Percentiles rank a stretch among this genome's conserved stretches.
These are phyloP conservation scores for Drosophila gaucha DNA, from an alignment of 2,888 invertebrate species.

Conservation along the genomic window DNA sequence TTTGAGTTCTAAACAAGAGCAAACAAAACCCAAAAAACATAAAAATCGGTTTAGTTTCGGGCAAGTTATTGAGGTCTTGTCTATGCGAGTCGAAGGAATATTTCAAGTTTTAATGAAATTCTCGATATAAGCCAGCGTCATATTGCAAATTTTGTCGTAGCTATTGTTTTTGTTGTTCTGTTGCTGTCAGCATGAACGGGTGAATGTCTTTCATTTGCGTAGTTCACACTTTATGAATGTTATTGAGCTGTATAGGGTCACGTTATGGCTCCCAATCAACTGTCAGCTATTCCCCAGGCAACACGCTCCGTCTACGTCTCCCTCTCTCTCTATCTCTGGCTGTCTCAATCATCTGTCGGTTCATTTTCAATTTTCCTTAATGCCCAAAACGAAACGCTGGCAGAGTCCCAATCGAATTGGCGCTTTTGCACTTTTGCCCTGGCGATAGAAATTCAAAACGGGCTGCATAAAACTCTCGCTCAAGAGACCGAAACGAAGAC, in stretches of 20 bases:
- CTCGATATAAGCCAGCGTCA: constrained; percentile 8
- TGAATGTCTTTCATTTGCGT: constrained; percentile 31
- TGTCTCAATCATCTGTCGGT: constrained; percentile 56
- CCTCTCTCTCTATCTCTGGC: neutral
- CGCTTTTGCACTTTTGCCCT: constrained; percentile 37
- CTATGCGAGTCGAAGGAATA: neutral
- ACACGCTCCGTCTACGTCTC: neutral
- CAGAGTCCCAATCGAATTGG: constrained; percentile 47
- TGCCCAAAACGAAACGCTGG: constrained; percentile 51
- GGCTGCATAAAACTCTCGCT: constrained; percentile 40
- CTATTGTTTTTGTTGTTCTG: neutral
- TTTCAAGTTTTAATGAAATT: constrained; percentile 25
- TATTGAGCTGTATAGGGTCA: constrained; percentile 35
- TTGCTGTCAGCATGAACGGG: constrained; percentile 1
- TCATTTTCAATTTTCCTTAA: constrained; percentile 66
- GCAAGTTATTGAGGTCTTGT: neutral
- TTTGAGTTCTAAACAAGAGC: neutral
- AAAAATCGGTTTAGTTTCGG: neutral
- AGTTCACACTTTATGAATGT: constrained; percentile 39
- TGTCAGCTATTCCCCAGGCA: constrained; percentile 51
- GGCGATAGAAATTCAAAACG: constrained; percentile 65
- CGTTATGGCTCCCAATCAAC: constrained; percentile 60
- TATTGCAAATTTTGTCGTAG: constrained; percentile 8
- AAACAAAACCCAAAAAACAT: neutral
- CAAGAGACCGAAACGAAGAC: constrained; percentile 62